Evolutionary conservation across 2,888 invertebrate genomes (phyloP).

Genomic region (Cerastis leucographa): DNA sequence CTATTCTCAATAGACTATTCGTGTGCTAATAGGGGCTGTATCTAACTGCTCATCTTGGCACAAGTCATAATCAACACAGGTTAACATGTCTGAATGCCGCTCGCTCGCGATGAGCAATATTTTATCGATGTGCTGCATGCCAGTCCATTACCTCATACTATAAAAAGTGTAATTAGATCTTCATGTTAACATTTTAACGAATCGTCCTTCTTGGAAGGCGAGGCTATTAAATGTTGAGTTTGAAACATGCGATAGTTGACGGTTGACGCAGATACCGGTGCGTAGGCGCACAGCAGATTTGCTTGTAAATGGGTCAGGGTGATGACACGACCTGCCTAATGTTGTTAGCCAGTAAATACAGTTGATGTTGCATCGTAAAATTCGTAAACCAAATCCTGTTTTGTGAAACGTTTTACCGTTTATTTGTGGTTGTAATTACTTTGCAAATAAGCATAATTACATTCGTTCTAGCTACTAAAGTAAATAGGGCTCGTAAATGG

Average conservation of each 20-base stretch:
- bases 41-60: slow-evolving; percentile 23
- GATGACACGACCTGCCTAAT: slow-evolving; percentile 72
- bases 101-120: slow-evolving; percentile 27
- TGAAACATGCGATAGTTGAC: slow-evolving; percentile 72
- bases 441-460: slow-evolving; percentile 40
- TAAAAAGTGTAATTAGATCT: slow-evolving; percentile 53
- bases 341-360: slow-evolving; percentile 62
- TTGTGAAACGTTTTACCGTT: slow-evolving; percentile 43
- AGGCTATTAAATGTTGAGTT: slow-evolving; percentile 71
- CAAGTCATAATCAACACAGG: slow-evolving; percentile 16
- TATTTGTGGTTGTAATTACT: slow-evolving; percentile 50
- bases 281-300: slow-evolving; percentile 86
- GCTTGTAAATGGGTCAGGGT: slow-evolving; percentile 86
- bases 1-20: slow-evolving; percentile 28
- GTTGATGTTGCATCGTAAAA: slow-evolving; percentile 58
- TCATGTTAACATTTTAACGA: slow-evolving; percentile 55
- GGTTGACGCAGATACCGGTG: slow-evolving; percentile 78
- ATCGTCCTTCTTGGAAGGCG: slow-evolving; percentile 72
- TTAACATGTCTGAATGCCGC: slow-evolving; percentile 23
- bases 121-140: slow-evolving; percentile 31
- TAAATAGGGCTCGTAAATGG: slow-evolving; percentile 34
- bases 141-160: slow-evolving; percentile 17
- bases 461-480: slow-evolving; percentile 34
- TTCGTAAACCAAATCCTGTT: slow-evolving; percentile 59
- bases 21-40: slow-evolving; percentile 29